phyloP scores from a whole-genome alignment of 2,113 vertebrate species.

The Periophthalmus modestus region DNA sequence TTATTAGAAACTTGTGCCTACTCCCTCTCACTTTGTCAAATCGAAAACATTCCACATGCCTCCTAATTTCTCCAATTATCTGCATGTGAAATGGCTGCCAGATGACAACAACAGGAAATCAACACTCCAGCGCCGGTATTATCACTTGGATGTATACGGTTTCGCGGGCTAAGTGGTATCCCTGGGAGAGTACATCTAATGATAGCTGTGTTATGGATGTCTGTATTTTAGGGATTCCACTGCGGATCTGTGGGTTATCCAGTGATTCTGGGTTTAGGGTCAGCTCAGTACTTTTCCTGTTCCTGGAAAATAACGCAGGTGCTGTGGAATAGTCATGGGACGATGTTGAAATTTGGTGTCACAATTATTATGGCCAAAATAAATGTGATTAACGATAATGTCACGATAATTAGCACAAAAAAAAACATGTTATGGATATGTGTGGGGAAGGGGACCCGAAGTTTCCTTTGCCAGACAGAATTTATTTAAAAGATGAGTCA shows the following conservation, averaged over 20 bases:
- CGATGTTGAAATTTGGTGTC: too few relatives aligned
- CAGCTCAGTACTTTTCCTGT: not conserved
- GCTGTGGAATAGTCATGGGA: not conserved
- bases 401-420: too few relatives aligned
- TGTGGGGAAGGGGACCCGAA: too few relatives aligned
- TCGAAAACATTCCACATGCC: constrained; percentile 81
- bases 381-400: too few relatives aligned
- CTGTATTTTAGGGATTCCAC: not conserved
- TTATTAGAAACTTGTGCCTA: constrained; percentile 48
- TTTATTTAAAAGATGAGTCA: too few relatives aligned
- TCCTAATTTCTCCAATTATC: constrained; percentile 82
- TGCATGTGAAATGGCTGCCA: constrained; percentile 80
- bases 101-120: constrained; percentile 76
- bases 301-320: not conserved
- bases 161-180: constrained; percentile 26
- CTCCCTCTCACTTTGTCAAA: constrained; percentile 65
- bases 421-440: too few relatives aligned
- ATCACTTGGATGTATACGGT: constrained; percentile 27
- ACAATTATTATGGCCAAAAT: too few relatives aligned
- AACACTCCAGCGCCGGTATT: constrained; percentile 44
- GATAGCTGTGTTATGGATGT: constrained; percentile 5
- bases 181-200: not conserved
- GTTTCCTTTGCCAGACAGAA: too few relatives aligned
- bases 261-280: not conserved
- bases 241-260: not conserved